These are phyloP conservation scores for Nephotettix cincticeps DNA, from an alignment of 1,140 invertebrate species.

Conservation along the genomic window DNA sequence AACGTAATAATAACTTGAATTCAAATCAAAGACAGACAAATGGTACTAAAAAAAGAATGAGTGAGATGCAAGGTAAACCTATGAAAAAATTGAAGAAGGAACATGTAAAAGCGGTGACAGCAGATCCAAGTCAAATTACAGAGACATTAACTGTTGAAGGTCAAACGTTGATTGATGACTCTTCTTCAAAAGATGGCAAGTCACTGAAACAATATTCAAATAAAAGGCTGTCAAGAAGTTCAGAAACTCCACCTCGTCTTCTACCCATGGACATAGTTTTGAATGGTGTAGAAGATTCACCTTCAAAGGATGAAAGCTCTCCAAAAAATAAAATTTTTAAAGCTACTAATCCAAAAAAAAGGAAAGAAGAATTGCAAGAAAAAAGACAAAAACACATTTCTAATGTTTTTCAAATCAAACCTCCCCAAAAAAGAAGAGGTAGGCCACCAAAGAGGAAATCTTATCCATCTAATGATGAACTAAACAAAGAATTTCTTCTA, in stretches of 20 bases:
- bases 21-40: background rate
- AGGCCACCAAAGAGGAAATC: conserved; percentile 36
- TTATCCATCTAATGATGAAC: conserved; percentile 46
- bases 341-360: conserved; percentile 1
- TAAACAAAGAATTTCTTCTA: conserved; percentile 47
- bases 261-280: background rate
- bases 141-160: conserved; percentile 2
- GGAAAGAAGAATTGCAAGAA: background rate
- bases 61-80: background rate
- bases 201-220: conserved; percentile 14
- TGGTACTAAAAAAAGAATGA: background rate
- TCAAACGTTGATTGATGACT: background rate
- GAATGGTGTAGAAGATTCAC: background rate
- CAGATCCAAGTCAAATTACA: background rate
- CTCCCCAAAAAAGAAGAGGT: conserved; percentile 28
- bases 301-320: background rate
- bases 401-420: background rate
- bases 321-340: conserved; percentile 11
- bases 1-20: conserved; percentile 23
- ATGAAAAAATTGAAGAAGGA: background rate
- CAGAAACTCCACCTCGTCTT: background rate
- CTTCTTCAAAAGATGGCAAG: conserved; percentile 16
- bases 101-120: background rate
- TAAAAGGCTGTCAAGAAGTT: conserved; percentile 6
- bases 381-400: background rate